These are phyloP conservation scores for Darevskia mixta DNA, from an alignment of 2,797 vertebrate species.

Conservation along the genomic window DNA sequence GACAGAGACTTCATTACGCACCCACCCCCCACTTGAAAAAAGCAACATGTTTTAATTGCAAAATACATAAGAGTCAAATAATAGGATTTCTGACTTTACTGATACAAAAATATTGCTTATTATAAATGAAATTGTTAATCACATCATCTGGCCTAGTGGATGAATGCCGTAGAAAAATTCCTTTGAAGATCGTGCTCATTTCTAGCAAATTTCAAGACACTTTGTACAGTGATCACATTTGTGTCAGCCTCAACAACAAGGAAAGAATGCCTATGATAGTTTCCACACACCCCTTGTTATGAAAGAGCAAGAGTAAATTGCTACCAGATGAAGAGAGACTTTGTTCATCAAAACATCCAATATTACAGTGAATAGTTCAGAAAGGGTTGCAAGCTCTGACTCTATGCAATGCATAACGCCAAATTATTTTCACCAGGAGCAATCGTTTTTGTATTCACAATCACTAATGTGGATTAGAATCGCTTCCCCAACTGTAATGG, in stretches of 20 bases:
- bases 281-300: neutral
- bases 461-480: neutral
- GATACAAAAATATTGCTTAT: neutral
- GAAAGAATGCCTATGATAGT: neutral
- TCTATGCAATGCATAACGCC: neutral
- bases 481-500: neutral
- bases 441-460: neutral
- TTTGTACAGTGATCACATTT: neutral
- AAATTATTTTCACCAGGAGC: neutral
- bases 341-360: neutral
- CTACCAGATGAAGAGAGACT: slow-evolving; percentile 13
- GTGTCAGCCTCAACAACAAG: neutral
- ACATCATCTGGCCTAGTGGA: neutral
- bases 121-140: neutral
- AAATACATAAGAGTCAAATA: neutral
- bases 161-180: neutral
- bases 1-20: neutral
- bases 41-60: neutral
- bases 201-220: neutral
- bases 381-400: neutral
- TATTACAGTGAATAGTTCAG: neutral
- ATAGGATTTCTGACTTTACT: neutral
- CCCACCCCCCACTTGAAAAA: neutral
- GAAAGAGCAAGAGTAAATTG: neutral
- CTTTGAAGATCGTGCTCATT: neutral